A percentile compares a stretch with the other conserved stretches of the same genome.
phyloP scores from a whole-genome alignment of 2,797 vertebrate genomes.

The Scolopax bukidnonensis region DNA sequence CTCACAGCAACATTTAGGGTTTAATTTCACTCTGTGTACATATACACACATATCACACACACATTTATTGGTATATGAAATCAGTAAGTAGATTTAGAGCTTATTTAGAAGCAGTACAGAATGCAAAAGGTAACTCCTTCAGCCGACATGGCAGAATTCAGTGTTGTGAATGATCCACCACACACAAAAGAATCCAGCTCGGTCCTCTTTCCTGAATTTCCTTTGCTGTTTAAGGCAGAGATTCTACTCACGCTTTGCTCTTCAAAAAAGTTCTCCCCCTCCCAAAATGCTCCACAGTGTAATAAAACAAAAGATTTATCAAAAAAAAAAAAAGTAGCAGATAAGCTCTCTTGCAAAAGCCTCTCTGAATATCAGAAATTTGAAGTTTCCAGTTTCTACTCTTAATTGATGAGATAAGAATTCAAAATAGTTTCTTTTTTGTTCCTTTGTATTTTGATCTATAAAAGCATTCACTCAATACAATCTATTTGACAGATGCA shows the following conservation, averaged over 20 bases:
- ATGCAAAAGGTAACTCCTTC: background rate
- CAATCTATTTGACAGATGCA: slow-evolving; percentile 24
- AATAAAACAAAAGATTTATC: background rate
- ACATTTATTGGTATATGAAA: background rate
- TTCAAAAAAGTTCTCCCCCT: background rate
- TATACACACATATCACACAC: background rate
- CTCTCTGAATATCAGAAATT: background rate
- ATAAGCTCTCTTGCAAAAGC: background rate
- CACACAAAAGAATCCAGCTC: background rate
- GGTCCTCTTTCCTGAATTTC: background rate
- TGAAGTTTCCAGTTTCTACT: background rate
- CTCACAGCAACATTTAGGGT: background rate
- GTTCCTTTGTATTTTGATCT: background rate
- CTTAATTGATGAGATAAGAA: background rate
- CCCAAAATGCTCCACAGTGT: background rate
- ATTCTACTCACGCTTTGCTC: background rate
- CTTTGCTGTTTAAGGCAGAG: background rate
- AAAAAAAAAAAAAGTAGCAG: background rate
- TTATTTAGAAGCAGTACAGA: background rate
- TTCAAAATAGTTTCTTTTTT: background rate
- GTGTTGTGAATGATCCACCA: background rate
- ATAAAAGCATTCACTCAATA: background rate
- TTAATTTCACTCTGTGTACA: background rate
- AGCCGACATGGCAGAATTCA: background rate
- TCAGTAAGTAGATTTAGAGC: background rate